Conservation (phyloP, 2,888 invertebrate genomes). For the Acanthopleura granulata region DNA sequence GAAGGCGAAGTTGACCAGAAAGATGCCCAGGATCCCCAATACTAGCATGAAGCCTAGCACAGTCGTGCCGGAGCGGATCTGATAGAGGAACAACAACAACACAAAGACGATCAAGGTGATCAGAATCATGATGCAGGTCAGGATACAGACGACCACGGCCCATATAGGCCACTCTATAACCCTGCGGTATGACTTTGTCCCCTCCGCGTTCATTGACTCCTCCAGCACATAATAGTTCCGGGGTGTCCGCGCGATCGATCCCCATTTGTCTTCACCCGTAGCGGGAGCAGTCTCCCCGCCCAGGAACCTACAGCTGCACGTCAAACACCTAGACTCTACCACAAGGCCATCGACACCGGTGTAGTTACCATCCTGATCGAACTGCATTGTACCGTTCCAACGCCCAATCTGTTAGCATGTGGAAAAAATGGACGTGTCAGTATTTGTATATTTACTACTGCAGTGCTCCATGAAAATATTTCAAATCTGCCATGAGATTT, state of each 20-base stretch:
- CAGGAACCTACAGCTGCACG: background rate
- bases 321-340: background rate
- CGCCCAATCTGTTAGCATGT: constrained; percentile 2
- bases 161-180: constrained; percentile 56
- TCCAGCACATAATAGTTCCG: constrained; percentile 46
- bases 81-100: constrained; percentile 67
- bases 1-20: constrained; percentile 70
- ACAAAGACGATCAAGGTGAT: constrained; percentile 64
- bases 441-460: too few relatives aligned
- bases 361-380: background rate
- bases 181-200: background rate
- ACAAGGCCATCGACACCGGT: background rate
- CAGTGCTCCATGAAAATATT: too few relatives aligned
- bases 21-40: constrained; percentile 69
- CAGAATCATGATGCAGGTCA: constrained; percentile 67
- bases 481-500: too few relatives aligned
- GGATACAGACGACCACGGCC: constrained; percentile 54
- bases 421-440: background rate
- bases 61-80: constrained; percentile 65
- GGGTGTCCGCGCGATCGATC: constrained; percentile 24
- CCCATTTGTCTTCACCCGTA: background rate
- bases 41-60: constrained; percentile 70
- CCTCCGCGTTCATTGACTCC: background rate
- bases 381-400: background rate
- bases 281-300: background rate